Evolutionary conservation across 2,888 invertebrate genomes (phyloP), one percentile per base, ranked within the genome.

Genomic region (Uloborus plumipes): DNA sequence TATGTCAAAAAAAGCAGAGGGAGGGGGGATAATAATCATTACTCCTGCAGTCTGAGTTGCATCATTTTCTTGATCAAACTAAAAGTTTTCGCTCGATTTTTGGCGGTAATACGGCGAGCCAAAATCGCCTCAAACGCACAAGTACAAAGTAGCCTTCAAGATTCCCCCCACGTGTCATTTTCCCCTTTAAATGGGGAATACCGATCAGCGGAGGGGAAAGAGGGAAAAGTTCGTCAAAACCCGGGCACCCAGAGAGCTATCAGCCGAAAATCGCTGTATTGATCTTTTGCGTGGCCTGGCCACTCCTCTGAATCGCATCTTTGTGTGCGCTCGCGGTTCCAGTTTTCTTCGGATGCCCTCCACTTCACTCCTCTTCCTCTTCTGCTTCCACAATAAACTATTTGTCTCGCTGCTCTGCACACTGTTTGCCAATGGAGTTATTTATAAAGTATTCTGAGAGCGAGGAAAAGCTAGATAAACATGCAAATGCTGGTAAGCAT

Each of bases 211-310:
- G 31, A 55, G 64, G 58, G 70, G 58, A 74, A 74, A 58, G 31
- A 55, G 64, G 58, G 70, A 58, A 74, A 74, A 69, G 64, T 74
- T 74, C 74, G 74, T 71, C 67, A 20, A 55, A 70, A 62, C 73
- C 73, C 49, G 51, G 74, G 74, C 66, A 70, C 74, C 67, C 62
- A 64, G 39, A 61, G 64, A 67, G 58, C 74, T 70, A 81, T 74
- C 80, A 65, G 69, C 74, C 69, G 67, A 74, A 70, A 81, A 81
- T 81, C 80, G 74, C 74, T 62, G 74, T 81, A 81, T 81, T 81
- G 80, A 81, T 80, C 80, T 80, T 65, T 39, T 26, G 65, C 53
- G 59, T 71, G 69, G 73, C 73, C 51, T 70, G 51, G 64, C 65
- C 58, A 26, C 51, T 70, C 55, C 65, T 53, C 49, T 39, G 16